Evolutionary conservation across 2,888 invertebrate species (phyloP).

Genomic region (Habrosyne pyritoides): DNA sequence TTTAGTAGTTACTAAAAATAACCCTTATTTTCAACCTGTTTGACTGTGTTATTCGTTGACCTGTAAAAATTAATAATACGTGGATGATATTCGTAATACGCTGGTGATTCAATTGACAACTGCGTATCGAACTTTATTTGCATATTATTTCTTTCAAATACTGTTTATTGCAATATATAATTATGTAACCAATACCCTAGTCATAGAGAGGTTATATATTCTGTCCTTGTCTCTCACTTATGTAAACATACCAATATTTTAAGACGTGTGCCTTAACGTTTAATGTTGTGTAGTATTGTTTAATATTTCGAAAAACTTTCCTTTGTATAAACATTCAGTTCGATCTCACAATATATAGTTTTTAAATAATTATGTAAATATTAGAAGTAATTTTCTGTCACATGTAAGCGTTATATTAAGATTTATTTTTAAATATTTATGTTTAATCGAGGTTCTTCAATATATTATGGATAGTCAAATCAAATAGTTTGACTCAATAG

Average conservation of each 20-base stretch:
- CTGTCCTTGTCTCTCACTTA: background rate
- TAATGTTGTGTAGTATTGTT: conserved; percentile 21
- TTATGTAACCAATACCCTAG: background rate
- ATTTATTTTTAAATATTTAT: background rate
- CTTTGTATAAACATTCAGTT: conserved; percentile 6
- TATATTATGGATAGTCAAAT: background rate
- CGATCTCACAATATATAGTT: conserved; percentile 11
- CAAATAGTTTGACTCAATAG: background rate
- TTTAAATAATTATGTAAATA: conserved; percentile 9
- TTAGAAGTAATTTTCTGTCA: conserved; percentile 7
- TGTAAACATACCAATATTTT: background rate
- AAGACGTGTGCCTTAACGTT: conserved; percentile 52
- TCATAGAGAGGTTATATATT: background rate
- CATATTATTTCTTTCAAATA: background rate
- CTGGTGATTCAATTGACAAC: background rate
- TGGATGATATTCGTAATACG: background rate
- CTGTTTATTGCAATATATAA: background rate
- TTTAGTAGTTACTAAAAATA: too few relatives aligned
- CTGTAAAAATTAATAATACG: background rate
- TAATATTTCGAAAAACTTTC: conserved; percentile 11
- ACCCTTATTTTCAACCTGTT: too few relatives aligned
- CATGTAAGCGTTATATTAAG: background rate
- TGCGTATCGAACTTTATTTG: background rate
- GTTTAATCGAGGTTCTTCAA: background rate
- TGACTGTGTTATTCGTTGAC: too few relatives aligned